Conservation (phyloP, 2,888 invertebrate species). For the Coelogynopora nodosa region DNA sequence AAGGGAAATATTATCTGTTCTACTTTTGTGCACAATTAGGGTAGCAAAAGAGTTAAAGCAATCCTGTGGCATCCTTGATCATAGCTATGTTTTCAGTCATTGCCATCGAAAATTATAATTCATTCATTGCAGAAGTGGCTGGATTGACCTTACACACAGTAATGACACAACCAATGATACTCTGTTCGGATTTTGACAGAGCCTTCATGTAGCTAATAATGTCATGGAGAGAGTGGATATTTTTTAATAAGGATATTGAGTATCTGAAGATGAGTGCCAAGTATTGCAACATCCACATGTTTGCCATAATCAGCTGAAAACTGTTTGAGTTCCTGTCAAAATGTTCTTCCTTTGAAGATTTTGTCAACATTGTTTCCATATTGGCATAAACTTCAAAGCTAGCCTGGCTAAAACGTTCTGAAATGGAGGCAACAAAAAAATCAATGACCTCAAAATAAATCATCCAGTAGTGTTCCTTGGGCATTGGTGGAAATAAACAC, state of each 20-base stretch:
- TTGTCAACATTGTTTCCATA: background rate
- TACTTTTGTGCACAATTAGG: no score
- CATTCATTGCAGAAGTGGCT: background rate
- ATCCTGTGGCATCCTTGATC: no score
- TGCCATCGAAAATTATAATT: no score
- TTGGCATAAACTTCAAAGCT: background rate
- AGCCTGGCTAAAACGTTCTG: background rate
- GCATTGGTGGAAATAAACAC: no score
- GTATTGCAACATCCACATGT: background rate
- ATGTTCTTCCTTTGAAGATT: background rate
- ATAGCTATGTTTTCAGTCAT: no score
- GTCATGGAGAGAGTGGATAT: background rate
- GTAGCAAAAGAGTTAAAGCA: no score
- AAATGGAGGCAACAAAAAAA: background rate
- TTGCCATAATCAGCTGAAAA: background rate
- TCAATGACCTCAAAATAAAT: background rate
- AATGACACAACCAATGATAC: background rate
- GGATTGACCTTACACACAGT: background rate
- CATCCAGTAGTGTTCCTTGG: no score
- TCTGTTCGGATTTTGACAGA: background rate
- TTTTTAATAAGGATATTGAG: background rate
- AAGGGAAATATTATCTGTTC: no score
- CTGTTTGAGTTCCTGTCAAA: background rate
- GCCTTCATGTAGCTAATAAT: background rate
- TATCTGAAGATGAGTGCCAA: background rate